Percentiles rank a stretch among this genome's conserved stretches.
Evolutionary conservation across 2,797 vertebrate genomes (phyloP).

Genomic region (Labroides dimidiatus): DNA sequence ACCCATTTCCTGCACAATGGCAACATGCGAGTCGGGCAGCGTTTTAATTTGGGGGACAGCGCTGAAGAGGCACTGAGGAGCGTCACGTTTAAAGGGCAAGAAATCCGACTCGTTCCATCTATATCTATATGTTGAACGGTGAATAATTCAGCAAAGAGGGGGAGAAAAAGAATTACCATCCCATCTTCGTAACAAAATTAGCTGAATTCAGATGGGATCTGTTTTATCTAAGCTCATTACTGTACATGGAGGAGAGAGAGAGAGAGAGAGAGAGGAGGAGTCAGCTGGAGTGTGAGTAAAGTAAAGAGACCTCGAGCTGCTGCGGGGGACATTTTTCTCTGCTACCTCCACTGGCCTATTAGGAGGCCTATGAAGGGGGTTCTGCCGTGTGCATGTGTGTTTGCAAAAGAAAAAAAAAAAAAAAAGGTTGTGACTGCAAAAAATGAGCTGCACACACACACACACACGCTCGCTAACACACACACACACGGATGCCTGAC

Average conservation of each 20-base stretch:
- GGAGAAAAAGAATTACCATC: conserved; percentile 49
- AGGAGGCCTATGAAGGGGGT: conserved; percentile 76
- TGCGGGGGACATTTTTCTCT: conserved; percentile 71
- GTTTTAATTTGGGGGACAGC: conserved; percentile 85
- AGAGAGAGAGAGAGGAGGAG: conserved; percentile 32
- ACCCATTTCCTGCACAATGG: conserved; percentile 95
- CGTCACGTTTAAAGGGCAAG: conserved; percentile 54
- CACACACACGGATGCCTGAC: conserved; percentile 33
- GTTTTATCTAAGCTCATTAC: conserved; percentile 54
- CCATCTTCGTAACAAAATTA: conserved; percentile 46
- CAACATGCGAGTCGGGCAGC: conserved; percentile 90
- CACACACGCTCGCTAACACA: conserved; percentile 21
- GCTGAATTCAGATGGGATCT: conserved; percentile 48
- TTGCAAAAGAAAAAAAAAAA: conserved; percentile 47
- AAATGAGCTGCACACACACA: conserved; percentile 75
- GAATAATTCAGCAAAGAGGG: conserved; percentile 52
- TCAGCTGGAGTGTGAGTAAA: conserved; percentile 34
- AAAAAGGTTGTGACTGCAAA: conserved; percentile 68
- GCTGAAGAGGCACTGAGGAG: conserved; percentile 79
- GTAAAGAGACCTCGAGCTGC: conserved; percentile 51
- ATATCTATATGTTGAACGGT: conserved; percentile 18
- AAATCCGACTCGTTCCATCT: conserved; percentile 54
- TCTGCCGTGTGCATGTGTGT: conserved; percentile 61
- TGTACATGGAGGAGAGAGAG: conserved; percentile 39
- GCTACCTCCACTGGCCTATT: conserved; percentile 75